These are phyloP conservation scores for Pipa parva DNA, from an alignment of 2,113 vertebrate genomes.

Conservation along the genomic window DNA sequence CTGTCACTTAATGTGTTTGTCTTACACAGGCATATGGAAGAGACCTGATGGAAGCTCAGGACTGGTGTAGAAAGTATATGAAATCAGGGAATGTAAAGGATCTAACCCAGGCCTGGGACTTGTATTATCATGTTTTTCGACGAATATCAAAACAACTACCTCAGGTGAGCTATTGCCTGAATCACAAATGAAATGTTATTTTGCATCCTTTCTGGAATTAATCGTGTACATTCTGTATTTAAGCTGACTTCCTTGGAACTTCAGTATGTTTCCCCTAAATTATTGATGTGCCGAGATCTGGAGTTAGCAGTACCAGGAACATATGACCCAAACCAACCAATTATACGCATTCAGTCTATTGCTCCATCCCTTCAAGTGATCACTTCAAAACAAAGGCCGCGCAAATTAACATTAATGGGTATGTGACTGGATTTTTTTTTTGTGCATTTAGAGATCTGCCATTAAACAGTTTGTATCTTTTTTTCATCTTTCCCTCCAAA, in stretches of 20 bases:
- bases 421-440: constrained; percentile 48
- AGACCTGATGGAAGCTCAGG: constrained; percentile 97
- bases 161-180: constrained; percentile 81
- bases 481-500: too few relatives aligned
- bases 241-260: constrained; percentile 95
- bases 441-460: not conserved
- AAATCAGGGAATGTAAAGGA: constrained; percentile 97
- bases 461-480: too few relatives aligned
- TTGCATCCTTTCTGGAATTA: not conserved
- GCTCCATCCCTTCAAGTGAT: constrained; percentile 94
- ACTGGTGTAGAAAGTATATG: constrained; percentile 98
- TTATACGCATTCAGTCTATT: constrained; percentile 96
- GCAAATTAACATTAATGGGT: constrained; percentile 97
- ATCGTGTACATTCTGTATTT: constrained; percentile 28
- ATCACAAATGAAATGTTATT: too few relatives aligned
- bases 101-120: constrained; percentile 96
- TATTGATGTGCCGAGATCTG: constrained; percentile 95
- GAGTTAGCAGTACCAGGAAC: constrained; percentile 93
- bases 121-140: constrained; percentile 96
- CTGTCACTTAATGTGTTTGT: too few relatives aligned
- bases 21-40: constrained; percentile 85
- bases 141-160: constrained; percentile 96
- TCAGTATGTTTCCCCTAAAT: constrained; percentile 93
- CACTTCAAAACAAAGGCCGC: constrained; percentile 95
- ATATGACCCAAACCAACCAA: constrained; percentile 92